Conservation (phyloP, 2,888 invertebrate genomes). For the Ashinkailepas kermadecensis region DNA sequence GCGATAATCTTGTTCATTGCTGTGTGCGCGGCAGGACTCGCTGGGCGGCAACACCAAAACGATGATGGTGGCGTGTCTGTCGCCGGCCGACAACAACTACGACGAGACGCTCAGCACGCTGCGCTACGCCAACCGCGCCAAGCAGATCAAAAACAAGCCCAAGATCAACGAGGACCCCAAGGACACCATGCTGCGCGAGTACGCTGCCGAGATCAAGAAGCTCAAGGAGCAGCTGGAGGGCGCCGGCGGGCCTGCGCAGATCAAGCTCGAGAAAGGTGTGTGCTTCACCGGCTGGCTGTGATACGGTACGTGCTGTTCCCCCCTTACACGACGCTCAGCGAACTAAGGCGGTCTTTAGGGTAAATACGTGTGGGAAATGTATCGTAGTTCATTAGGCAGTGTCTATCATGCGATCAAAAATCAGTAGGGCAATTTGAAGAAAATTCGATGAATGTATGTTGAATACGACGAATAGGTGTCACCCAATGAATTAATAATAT, state of each 20-base stretch:
- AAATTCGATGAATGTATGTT: too few species aligned
- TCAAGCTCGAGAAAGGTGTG: conserved; percentile 3
- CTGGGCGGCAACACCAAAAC: conserved; percentile 82
- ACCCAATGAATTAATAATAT: too few species aligned
- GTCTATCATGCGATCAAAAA: too few species aligned
- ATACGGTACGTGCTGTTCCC: too few species aligned
- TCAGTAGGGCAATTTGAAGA: too few species aligned
- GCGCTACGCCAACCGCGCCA: conserved; percentile 74
- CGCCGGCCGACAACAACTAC: conserved; percentile 72
- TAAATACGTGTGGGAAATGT: too few species aligned
- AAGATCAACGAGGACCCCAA: conserved; percentile 84
- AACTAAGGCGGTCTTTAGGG: too few species aligned
- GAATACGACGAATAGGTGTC: too few species aligned
- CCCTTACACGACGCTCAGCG: too few species aligned
- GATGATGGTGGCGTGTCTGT: conserved; percentile 77
- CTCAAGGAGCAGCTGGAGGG: conserved; percentile 51
- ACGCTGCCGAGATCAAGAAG: conserved; percentile 72
- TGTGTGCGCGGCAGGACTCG: conserved; percentile 54
- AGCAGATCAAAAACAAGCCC: conserved; percentile 78
- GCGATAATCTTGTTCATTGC: too few species aligned
- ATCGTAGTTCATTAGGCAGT: too few species aligned
- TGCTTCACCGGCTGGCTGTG: too few species aligned
- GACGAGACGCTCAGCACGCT: conserved; percentile 75
- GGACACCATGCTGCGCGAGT: conserved; percentile 73
- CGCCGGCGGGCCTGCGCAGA: neutral